Percentiles rank a stretch among this genome's conserved stretches.
Evolutionary conservation across 2,797 vertebrate species (phyloP).

Genomic region (Salmo trutta): DNA sequence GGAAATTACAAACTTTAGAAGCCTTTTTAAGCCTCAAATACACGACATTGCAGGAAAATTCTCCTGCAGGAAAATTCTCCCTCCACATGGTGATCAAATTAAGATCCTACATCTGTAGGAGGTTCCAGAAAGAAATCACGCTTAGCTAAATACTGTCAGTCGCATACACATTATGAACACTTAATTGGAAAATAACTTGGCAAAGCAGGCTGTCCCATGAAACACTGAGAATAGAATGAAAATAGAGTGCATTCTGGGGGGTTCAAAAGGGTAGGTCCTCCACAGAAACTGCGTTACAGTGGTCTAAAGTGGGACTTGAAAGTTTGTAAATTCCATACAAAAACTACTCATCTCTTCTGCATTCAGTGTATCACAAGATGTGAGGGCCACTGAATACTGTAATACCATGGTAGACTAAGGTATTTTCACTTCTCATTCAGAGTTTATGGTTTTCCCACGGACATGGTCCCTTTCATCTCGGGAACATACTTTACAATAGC

Average conservation of each 20-base stretch:
- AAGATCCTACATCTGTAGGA: no score
- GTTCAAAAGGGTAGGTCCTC: neutral
- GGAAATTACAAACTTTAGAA: no score
- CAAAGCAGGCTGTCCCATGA: neutral
- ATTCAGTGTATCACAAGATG: neutral
- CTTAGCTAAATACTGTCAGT: neutral
- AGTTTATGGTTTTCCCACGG: neutral
- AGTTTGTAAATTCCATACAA: neutral
- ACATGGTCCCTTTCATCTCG: neutral
- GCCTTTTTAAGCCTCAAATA: no score
- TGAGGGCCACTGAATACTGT: neutral
- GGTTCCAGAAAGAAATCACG: neutral
- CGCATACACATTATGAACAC: neutral
- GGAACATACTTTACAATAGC: neutral
- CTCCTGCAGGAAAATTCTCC: no score
- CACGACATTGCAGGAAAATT: no score
- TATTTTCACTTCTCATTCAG: neutral
- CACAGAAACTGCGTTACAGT: neutral
- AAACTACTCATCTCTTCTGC: neutral
- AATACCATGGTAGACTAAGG: neutral
- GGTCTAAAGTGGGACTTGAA: neutral
- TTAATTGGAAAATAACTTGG: neutral
- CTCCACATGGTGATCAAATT: no score
- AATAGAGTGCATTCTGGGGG: slow-evolving; percentile 4
- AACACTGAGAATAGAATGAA: neutral